Evolutionary conservation across 1,140 invertebrate genomes (phyloP).

Genomic region (Drosophila jambulina): DNA sequence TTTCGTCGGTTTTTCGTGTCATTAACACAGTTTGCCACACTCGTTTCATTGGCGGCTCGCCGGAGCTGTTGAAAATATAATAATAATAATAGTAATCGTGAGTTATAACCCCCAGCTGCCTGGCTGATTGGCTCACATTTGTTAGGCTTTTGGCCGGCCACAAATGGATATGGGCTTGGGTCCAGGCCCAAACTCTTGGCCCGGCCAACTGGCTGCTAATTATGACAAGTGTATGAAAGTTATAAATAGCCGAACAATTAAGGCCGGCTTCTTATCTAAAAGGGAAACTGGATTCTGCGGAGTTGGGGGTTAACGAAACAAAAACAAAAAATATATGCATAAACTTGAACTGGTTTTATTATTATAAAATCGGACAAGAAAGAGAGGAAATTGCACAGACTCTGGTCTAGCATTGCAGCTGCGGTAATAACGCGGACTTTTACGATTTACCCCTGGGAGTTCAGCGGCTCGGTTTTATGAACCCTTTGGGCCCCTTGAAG

Average conservation of each 20-base stretch:
- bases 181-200: conserved; percentile 17
- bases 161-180: conserved; percentile 36
- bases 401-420: conserved; percentile 13
- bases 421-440: conserved; percentile 4
- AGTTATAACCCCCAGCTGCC: conserved; percentile 71
- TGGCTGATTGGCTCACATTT: conserved; percentile 62
- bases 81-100: conserved; percentile 43
- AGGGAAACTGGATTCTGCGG: conserved; percentile 25
- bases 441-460: conserved; percentile 7
- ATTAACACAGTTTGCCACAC: conserved; percentile 74
- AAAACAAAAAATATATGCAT: conserved; percentile 13
- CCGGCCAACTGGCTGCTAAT: conserved; percentile 41
- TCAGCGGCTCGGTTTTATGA: conserved; percentile 10
- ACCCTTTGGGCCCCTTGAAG: conserved; percentile 31
- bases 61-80: conserved; percentile 74
- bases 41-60: conserved; percentile 38
- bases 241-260: conserved; percentile 48
- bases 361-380: conserved; percentile 4
- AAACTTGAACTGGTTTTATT: conserved; percentile 33
- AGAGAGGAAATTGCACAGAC: conserved; percentile 13
- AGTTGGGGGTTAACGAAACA: not conserved
- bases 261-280: conserved; percentile 40
- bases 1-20: conserved; percentile 69
- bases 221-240: conserved; percentile 37
- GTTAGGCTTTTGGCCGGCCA: conserved; percentile 50